Conservation (phyloP, 2,113 vertebrate species). For the Tragelaphus buxtoni region DNA sequence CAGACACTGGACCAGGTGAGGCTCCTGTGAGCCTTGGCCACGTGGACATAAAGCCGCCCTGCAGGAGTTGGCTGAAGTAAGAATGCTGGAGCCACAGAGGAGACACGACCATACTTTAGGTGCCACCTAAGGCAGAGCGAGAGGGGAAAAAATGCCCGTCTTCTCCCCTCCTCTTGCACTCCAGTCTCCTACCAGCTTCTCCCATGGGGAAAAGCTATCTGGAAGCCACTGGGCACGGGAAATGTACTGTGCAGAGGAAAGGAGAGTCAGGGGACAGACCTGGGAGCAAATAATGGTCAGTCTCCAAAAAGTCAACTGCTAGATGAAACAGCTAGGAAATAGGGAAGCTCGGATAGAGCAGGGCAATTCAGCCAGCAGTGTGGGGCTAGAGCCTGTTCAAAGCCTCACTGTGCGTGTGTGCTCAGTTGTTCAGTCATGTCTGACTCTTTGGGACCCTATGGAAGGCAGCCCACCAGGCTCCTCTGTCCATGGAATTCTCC, state of each 20-base stretch:
- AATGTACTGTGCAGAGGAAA: neutral
- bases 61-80: too few species aligned
- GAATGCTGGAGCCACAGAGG: neutral
- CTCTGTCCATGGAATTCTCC: neutral
- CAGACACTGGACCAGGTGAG: neutral
- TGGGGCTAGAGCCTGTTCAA: neutral
- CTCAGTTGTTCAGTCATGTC: neutral
- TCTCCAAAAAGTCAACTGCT: neutral
- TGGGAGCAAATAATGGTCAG: neutral
- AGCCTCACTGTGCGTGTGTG: neutral
- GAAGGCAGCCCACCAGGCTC: neutral
- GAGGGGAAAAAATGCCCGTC: fast-evolving
- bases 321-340: neutral
- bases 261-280: neutral
- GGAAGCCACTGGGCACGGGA: neutral
- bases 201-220: neutral
- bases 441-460: neutral
- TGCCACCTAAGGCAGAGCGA: neutral
- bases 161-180: fast-evolving
- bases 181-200: too few species aligned
- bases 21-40: neutral
- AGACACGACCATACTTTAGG: neutral
- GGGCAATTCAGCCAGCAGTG: too few species aligned
- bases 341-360: too few species aligned
- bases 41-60: too few species aligned